A percentile compares a stretch with the other conserved stretches of the same genome.
Conservation (phyloP, 1,140 invertebrate genomes). For the Lethocerus indicus region DNA sequence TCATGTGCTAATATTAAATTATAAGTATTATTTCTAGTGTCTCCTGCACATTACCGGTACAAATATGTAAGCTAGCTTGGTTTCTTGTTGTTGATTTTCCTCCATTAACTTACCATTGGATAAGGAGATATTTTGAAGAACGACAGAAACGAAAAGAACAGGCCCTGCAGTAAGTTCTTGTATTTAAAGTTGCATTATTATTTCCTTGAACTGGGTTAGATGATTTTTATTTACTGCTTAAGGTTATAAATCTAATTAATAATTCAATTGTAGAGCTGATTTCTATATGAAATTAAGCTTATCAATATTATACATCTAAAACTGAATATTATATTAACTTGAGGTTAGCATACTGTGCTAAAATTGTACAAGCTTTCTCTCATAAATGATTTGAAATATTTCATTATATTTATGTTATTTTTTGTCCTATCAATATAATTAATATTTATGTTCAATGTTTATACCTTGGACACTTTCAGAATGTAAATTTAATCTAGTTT, state of each 20-base stretch:
- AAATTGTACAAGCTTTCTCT: no score
- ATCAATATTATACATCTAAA: no score
- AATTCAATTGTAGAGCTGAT: neutral
- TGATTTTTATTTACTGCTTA: neutral
- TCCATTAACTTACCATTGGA: conserved; percentile 18
- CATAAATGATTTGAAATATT: neutral
- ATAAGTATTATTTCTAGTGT: conserved; percentile 28
- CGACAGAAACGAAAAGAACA: conserved; percentile 3
- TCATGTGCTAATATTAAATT: neutral
- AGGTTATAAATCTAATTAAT: neutral
- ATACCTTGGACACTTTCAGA: no score
- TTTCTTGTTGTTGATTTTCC: conserved; percentile 37
- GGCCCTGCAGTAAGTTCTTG: conserved; percentile 10
- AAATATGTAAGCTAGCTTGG: conserved; percentile 51
- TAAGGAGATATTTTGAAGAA: conserved; percentile 22
- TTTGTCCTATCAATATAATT: neutral
- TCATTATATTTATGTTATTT: neutral
- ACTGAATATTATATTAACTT: no score
- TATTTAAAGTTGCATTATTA: no score
- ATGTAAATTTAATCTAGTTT: no score
- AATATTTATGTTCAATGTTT: neutral
- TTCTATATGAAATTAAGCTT: neutral
- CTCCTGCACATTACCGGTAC: conserved; percentile 65
- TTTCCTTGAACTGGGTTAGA: no score
- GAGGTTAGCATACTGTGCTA: no score